A percentile compares a stretch with the other conserved stretches of the same genome.
These are phyloP conservation scores for Leucania comma DNA, from an alignment of 2,888 invertebrate genomes.

Conservation along the genomic window DNA sequence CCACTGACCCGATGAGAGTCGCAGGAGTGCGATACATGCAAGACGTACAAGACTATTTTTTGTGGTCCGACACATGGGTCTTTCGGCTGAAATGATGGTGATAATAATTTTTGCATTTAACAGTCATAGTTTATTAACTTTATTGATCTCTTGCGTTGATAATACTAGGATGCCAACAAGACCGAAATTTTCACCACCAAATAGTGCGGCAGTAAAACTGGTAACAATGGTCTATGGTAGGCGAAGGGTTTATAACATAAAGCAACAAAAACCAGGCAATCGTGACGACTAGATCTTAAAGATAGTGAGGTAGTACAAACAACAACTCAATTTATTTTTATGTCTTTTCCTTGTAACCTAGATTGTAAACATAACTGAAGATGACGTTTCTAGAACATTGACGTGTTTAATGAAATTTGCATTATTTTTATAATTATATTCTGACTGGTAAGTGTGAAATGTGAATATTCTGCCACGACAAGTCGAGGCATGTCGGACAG, in stretches of 20 bases:
- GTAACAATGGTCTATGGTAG: constrained; percentile 1
- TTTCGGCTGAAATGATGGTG: too few species aligned
- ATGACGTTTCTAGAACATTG: constrained; percentile 20
- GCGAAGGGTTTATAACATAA: constrained; percentile 5
- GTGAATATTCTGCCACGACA: too few species aligned
- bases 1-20: too few species aligned
- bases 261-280: constrained; percentile 38
- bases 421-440: constrained; percentile 12
- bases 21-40: too few species aligned
- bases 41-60: too few species aligned
- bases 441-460: neutral
- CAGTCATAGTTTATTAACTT: too few species aligned
- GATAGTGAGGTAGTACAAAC: constrained; percentile 24
- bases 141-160: too few species aligned
- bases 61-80: too few species aligned
- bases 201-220: constrained; percentile 8
- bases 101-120: too few species aligned
- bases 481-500: too few species aligned
- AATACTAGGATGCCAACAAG: neutral
- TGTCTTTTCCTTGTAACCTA: constrained; percentile 20
- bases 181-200: neutral
- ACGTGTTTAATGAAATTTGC: neutral
- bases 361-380: constrained; percentile 15
- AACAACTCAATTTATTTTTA: constrained; percentile 46
- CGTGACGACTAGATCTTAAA: constrained; percentile 34